Conservation (phyloP, 2,797 vertebrate species). For the Catamblyrhynchus diadema region DNA sequence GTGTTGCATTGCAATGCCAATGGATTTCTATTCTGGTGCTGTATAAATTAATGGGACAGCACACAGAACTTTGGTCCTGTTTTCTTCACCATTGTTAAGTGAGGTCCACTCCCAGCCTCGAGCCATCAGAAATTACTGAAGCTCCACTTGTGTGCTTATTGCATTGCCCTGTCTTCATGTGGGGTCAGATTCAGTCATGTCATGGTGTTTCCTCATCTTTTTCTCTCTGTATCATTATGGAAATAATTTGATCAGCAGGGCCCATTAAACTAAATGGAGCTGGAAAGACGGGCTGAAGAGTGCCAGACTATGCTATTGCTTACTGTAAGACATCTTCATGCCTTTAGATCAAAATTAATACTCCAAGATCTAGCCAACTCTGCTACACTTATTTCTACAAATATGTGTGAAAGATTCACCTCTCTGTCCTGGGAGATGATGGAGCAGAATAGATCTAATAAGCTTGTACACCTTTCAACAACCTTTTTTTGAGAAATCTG, state of each 20-base stretch:
- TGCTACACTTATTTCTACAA: not conserved
- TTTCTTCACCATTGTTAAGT: not conserved
- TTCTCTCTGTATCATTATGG: not conserved
- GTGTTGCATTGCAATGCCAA: not conserved
- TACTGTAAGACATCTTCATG: not conserved
- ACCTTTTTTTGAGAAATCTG: not conserved
- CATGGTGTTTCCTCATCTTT: not conserved
- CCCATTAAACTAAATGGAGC: not conserved
- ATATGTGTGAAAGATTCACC: not conserved
- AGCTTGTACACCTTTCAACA: not conserved
- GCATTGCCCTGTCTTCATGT: not conserved
- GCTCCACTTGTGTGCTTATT: not conserved
- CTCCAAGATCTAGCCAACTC: not conserved
- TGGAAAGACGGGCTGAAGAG: not conserved
- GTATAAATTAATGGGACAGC: not conserved
- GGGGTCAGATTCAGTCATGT: not conserved
- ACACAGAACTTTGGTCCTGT: not conserved
- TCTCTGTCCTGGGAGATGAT: not conserved
- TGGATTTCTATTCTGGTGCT: not conserved
- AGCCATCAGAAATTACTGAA: not conserved
- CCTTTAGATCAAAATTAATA: not conserved
- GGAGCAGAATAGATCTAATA: not conserved
- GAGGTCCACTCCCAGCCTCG: not conserved
- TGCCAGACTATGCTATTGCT: not conserved
- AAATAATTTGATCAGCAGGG: not conserved